phyloP scores from a whole-genome alignment of 2,797 vertebrate species.

The Falco rusticolus region DNA sequence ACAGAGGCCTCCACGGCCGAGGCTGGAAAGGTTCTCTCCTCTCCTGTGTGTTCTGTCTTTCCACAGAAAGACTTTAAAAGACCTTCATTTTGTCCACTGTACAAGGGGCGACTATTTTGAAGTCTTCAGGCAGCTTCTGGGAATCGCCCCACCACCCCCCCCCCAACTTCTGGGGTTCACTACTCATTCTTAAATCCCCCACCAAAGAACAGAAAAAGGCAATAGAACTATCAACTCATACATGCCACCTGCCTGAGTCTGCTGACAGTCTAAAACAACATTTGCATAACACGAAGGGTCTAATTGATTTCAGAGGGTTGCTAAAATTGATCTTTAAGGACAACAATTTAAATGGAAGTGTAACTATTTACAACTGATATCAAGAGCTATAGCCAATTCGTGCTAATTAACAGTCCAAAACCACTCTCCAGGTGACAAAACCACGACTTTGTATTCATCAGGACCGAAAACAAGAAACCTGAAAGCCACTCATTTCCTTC shows the following conservation, averaged over 20 bases:
- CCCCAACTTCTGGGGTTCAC: neutral
- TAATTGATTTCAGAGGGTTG: neutral
- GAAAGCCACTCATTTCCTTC: neutral
- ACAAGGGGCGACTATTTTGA: neutral
- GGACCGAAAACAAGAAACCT: neutral
- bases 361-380: neutral
- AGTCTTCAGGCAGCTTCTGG: neutral
- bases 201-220: rapidly evolving
- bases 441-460: neutral
- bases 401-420: neutral
- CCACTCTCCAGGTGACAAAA: neutral
- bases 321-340: neutral
- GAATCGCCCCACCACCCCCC: no score
- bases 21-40: neutral
- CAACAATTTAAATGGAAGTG: neutral
- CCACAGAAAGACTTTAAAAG: rapidly evolving
- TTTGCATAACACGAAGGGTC: neutral
- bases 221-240: neutral
- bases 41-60: neutral
- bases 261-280: neutral
- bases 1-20: neutral
- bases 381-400: neutral
- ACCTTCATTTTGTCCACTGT: neutral
- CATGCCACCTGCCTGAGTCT: neutral
- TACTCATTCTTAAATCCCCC: neutral